phyloP scores from a whole-genome alignment of 2,888 invertebrate genomes.

The Stenchaetothrips biformis region DNA sequence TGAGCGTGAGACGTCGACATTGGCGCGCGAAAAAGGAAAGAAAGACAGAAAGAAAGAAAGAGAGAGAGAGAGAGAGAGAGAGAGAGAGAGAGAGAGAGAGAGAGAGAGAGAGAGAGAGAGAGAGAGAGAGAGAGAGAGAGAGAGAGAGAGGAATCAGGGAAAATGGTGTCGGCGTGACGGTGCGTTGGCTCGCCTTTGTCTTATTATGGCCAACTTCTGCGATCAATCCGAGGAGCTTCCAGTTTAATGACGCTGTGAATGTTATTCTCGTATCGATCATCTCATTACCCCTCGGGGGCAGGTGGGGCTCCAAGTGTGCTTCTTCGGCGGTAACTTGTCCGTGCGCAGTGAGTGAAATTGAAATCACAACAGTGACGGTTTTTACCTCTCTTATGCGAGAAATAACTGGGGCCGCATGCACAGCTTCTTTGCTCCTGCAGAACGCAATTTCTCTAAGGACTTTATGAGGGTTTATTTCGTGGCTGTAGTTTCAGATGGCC shows the following conservation, averaged over 20 bases:
- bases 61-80: not conserved
- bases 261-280: not conserved
- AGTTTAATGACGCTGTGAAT: constrained; percentile 5
- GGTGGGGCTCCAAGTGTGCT: too few species aligned
- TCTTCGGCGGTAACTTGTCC: not conserved
- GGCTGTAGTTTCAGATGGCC: too few species aligned
- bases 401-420: too few species aligned
- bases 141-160: not conserved
- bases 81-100: not conserved
- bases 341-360: too few species aligned
- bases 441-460: too few species aligned
- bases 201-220: too few species aligned
- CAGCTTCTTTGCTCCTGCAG: not conserved
- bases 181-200: too few species aligned
- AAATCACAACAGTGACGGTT: too few species aligned
- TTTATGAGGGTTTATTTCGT: too few species aligned
- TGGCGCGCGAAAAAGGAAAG: not conserved
- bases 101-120: not conserved
- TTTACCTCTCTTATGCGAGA: too few species aligned
- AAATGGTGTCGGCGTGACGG: too few species aligned
- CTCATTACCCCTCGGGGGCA: not conserved
- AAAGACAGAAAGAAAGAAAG: not conserved
- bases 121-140: not conserved
- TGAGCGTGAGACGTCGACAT: constrained; percentile 17
- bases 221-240: too few species aligned